These are phyloP conservation scores for Drosophila kanapiae DNA, from an alignment of 1,140 invertebrate genomes.

Conservation along the genomic window DNA sequence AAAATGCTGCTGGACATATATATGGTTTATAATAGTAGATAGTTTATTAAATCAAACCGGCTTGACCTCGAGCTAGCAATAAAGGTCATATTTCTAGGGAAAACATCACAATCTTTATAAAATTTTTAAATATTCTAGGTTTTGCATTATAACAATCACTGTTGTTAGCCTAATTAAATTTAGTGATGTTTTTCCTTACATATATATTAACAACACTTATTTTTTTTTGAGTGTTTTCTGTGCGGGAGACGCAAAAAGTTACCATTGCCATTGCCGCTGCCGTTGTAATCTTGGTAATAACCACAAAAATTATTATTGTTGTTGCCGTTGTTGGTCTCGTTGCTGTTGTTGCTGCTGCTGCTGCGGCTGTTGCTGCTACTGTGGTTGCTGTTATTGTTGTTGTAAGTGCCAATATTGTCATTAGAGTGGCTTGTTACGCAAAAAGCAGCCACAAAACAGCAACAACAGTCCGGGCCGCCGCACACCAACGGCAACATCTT, in stretches of 20 bases:
- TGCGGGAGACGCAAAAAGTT: conserved; percentile 41
- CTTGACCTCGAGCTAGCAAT: no score
- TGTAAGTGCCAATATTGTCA: conserved; percentile 83
- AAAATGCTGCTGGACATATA: no score
- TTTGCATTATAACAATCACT: no score
- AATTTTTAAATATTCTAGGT: no score
- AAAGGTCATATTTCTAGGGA: no score
- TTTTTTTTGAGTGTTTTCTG: background rate
- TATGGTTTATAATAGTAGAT: no score
- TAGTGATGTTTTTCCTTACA: background rate
- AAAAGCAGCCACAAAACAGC: conserved; percentile 68
- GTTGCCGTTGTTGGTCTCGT: conserved; percentile 44
- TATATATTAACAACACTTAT: background rate
- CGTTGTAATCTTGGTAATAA: conserved; percentile 83
- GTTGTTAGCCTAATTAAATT: background rate
- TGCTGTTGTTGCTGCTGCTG: conserved; percentile 28
- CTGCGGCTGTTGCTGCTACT: conserved; percentile 33
- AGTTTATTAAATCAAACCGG: no score
- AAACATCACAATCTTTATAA: no score
- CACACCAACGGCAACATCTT: conserved; percentile 71
- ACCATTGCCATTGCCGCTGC: conserved; percentile 52
- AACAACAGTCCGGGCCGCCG: conserved; percentile 27
- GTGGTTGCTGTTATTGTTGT: conserved; percentile 67
- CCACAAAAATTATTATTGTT: conserved; percentile 75
- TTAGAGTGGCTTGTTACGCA: conserved; percentile 82